Evolutionary conservation across 64 coral and sea anemone species (phyloP).

Genomic region (Montipora sp.): DNA sequence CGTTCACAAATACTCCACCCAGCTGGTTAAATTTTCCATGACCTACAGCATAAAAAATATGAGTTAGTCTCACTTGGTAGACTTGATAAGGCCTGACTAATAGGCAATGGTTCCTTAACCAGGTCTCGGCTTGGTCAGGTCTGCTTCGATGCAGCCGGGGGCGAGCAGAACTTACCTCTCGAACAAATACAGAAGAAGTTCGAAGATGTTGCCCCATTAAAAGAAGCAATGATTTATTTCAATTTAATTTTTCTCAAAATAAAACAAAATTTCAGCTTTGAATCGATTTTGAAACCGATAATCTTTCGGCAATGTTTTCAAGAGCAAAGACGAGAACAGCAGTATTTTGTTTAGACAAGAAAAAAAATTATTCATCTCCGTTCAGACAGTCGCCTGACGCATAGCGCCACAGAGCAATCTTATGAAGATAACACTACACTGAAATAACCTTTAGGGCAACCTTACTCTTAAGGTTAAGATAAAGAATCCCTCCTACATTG

Average conservation of each 20-base stretch:
- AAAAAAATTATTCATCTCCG: too few species aligned
- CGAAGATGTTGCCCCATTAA: neutral
- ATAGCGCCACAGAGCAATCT: neutral
- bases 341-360: neutral
- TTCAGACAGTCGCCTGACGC: neutral
- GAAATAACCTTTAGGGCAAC: neutral
- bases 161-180: slow-evolving; percentile 5
- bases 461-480: neutral
- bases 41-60: slow-evolving; percentile 22
- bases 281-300: neutral
- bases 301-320: neutral
- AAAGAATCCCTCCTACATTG: neutral
- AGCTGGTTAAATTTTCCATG: slow-evolving; percentile 86
- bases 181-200: neutral
- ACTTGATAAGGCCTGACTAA: slow-evolving; percentile 27
- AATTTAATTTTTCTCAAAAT: neutral
- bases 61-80: neutral
- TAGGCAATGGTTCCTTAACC: neutral
- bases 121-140: neutral
- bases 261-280: neutral
- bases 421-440: neutral
- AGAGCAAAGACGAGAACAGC: neutral
- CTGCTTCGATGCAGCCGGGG: neutral
- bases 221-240: neutral
- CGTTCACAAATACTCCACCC: slow-evolving; percentile 93